Evolutionary conservation across 23 tunicate genomes (phyloP), one percentile per base, ranked within the genome.

Genomic region (Ascidia mentula): DNA sequence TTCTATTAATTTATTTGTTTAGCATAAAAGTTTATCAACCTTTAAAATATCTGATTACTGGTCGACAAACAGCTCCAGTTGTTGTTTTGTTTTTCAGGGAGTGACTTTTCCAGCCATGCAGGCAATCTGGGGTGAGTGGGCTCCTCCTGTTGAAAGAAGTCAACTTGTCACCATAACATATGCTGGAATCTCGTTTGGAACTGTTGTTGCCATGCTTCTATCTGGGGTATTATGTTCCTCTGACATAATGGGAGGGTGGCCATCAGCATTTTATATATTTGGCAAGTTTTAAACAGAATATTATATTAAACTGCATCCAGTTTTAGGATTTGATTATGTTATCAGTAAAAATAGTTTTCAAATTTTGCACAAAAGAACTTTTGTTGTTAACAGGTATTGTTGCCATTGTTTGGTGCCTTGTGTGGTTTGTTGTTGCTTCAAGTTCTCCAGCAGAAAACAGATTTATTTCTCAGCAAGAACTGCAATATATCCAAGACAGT

Each of bases 91-190:
- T 45, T 24, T 70, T 0, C 79, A 82, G 83, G 92, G 92, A 17
- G 92, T 88, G 20, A 77, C 92, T 0, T 88, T 88, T 77, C 92
- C 92, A 0, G 87, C 88, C 20, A 86, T 86, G 79, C 89, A 86
- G 20, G 75, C 89, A 0, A 84, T 88, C 61, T 84, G 84, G 83
- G 88, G 89, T 28, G 83, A 45, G 28, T 88, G 92, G 92, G 82
- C 85, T 28, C 92, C 88, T 12, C 88, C 92, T 8, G n/a, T 75
- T 18, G 92, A 88, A 71, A 72, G 92, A 22, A 86, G 89, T 40
- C 32, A 61, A 37, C 34, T 88, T 35, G 59, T 84, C 18, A 78
- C 89, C 12, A 30, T 88, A 18, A 60, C 38, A 18, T 88, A 84
- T 74, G 92, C 92, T 59, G 92, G 92, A 38, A 38, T 38, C 32